Percentiles rank a stretch among this genome's conserved stretches.
Conservation (phyloP, 1,140 invertebrate species). For the Caenorhabditis remanei region DNA sequence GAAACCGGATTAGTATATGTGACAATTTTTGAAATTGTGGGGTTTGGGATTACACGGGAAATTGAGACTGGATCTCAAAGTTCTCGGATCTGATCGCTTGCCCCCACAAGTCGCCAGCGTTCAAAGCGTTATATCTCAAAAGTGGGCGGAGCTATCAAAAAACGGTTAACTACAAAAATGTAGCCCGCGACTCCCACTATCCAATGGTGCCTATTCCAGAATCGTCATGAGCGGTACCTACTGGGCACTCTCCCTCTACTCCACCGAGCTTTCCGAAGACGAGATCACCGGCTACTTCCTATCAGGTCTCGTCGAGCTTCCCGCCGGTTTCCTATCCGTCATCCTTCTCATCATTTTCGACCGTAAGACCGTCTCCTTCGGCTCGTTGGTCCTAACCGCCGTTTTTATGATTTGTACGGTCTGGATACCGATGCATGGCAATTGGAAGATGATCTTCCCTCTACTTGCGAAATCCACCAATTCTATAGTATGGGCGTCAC, state of each 20-base stretch:
- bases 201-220: constrained; percentile 28
- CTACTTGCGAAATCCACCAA: constrained; percentile 49
- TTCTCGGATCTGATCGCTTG: no score
- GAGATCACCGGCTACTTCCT: constrained; percentile 67
- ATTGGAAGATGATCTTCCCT: constrained; percentile 38
- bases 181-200: no score
- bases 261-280: constrained; percentile 66
- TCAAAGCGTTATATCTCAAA: no score
- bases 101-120: no score
- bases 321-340: constrained; percentile 61
- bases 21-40: no score
- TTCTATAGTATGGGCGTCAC: constrained; percentile 48
- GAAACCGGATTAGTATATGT: no score
- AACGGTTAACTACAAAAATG: no score
- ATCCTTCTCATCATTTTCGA: constrained; percentile 58
- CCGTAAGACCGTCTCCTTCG: constrained; percentile 49
- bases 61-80: no score
- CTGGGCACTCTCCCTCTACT: constrained; percentile 69
- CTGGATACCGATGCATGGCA: constrained; percentile 6
- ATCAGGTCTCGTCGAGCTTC: constrained; percentile 65
- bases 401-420: constrained; percentile 41
- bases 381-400: not conserved
- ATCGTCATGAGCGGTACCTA: constrained; percentile 65
- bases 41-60: no score
- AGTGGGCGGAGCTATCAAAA: no score